Evolutionary conservation across 1,140 invertebrate genomes (phyloP).

Genomic region (Brachionus plicatilis): DNA sequence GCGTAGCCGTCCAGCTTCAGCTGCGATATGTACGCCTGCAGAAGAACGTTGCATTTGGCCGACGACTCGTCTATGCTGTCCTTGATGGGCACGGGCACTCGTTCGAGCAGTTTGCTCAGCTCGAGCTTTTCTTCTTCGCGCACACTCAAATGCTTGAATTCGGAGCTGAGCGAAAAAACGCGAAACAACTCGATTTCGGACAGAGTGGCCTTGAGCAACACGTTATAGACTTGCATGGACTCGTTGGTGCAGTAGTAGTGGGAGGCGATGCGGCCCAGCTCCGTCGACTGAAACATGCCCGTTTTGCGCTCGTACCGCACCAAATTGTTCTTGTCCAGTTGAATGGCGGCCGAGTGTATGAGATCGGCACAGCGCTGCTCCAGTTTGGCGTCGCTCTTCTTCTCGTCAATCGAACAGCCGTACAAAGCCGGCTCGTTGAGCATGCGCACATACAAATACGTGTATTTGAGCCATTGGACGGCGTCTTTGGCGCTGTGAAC

Average conservation of each 20-base stretch:
- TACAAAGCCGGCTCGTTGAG: conserved; percentile 69
- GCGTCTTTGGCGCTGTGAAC: conserved; percentile 91
- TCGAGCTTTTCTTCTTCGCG: conserved; percentile 97
- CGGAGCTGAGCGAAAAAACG: conserved; percentile 88
- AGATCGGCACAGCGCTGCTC: conserved; percentile 87
- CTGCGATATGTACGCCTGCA: conserved; percentile 97
- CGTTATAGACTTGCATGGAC: conserved; percentile 92
- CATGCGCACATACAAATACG: conserved; percentile 84
- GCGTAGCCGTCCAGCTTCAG: conserved; percentile 96
- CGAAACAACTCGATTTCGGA: conserved; percentile 96
- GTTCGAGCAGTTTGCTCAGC: conserved; percentile 89
- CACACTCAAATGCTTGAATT: conserved; percentile 63
- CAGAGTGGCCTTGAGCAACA: conserved; percentile 87
- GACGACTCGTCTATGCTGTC: conserved; percentile 97
- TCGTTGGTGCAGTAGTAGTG: conserved; percentile 97
- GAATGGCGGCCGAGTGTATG: conserved; percentile 87
- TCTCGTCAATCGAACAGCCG: conserved; percentile 73
- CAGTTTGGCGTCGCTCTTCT: conserved; percentile 66
- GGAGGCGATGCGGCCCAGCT: conserved; percentile 90
- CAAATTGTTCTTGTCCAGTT: conserved; percentile 82
- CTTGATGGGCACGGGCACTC: conserved; percentile 97
- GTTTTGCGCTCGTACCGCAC: conserved; percentile 92
- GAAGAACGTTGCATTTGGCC: conserved; percentile 88
- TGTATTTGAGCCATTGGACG: conserved; percentile 90
- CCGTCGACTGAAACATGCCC: conserved; percentile 83